Conservation (phyloP, 2,797 vertebrate genomes). For the Bovichtus variegatus region DNA sequence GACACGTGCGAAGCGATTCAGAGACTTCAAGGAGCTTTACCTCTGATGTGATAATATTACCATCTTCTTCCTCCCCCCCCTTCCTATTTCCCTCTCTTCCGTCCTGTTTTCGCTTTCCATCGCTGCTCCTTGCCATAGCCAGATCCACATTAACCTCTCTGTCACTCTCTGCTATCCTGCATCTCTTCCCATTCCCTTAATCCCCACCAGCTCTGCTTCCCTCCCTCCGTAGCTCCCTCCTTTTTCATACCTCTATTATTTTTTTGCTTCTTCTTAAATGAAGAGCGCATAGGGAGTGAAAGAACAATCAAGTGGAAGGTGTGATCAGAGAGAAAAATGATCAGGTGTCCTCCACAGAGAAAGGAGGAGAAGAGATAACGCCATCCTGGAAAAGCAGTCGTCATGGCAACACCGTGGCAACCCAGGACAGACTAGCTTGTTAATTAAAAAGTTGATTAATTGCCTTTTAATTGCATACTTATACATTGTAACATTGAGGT, state of each 20-base stretch:
- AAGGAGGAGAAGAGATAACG: conserved; percentile 41
- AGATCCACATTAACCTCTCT: conserved; percentile 64
- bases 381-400: conserved; percentile 59
- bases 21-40: conserved; percentile 49
- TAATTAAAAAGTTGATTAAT: conserved; percentile 84
- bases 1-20: conserved; percentile 38
- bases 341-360: conserved; percentile 40
- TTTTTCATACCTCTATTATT: conserved; percentile 19
- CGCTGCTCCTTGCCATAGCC: conserved; percentile 8
- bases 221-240: background rate
- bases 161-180: conserved; percentile 48
- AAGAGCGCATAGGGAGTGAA: background rate
- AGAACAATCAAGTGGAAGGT: conserved; percentile 39
- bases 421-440: conserved; percentile 49
- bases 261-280: conserved; percentile 21
- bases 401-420: conserved; percentile 79
- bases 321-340: conserved; percentile 57
- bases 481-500: conserved; percentile 59
- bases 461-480: conserved; percentile 77
- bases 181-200: conserved; percentile 40
- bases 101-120: conserved; percentile 29
- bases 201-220: conserved; percentile 32
- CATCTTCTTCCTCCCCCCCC: conserved; percentile 17
- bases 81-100: conserved; percentile 7
- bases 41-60: conserved; percentile 40